Evolutionary conservation across 2,888 invertebrate species (phyloP), one percentile per base, ranked within the genome.

Genomic region (Girardia tigrina): DNA sequence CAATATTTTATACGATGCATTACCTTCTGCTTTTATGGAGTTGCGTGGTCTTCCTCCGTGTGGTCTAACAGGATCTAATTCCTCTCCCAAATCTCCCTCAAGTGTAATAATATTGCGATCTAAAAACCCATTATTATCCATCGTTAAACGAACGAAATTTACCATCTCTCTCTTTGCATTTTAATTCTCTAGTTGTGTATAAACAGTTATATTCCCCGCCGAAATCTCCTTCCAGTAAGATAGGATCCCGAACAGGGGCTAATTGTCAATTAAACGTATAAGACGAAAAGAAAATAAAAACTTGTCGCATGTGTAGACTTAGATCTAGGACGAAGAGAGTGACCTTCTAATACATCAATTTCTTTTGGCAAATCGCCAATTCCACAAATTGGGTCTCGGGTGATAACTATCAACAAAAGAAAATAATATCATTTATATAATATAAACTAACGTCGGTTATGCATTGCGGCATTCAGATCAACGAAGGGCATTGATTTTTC

Each of bases 11-110:
- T 70, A 14, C 20, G 6, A 70, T 12, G 20, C 6, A 73, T 1
- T 56, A 75, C 75, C 75, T 26, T 75, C 75, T 4, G 26, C 20
- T 71, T 75, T 70, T n/a, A 27, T 26, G 14, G 28, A 28, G 28
- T 29, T 75, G 70, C 75, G 20, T 27, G 75, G 75, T 26, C 75
- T 69, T 4, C 75, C 75, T 20, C 75, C 75, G 23, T 75, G 75
- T 1, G 75, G 75, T 20, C 75, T 27, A 4, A 75, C 28, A 4
- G 75, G 75, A 29, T 75, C 75, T 26, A 75, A 28, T 71, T 75
- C 75, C 2, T 28, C 71, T 8, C 75, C 75, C 28, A 75, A 28
- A 71, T 75, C 70, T 26, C 75, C 75, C 12, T 72, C 71, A 28
- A 75, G 16, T 20, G 71, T 70, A 27, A 75, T 75, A 6, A 71